phyloP scores from a whole-genome alignment of 2,888 invertebrate genomes.

The Ormia ochracea region DNA sequence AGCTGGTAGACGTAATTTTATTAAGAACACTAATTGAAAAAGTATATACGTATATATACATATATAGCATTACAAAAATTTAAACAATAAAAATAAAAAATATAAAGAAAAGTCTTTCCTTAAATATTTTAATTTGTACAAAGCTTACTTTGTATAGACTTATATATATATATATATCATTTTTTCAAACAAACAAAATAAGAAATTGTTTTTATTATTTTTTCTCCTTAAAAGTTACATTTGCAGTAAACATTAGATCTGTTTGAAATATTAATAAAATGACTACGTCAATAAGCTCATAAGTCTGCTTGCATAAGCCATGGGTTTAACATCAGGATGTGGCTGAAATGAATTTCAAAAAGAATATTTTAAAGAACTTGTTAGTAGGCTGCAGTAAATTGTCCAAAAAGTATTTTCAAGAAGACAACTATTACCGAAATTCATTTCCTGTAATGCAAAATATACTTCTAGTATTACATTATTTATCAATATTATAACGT shows the following conservation, averaged over 20 bases:
- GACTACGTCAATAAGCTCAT: constrained; percentile 81
- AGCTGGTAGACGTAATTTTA: too few species aligned
- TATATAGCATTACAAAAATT: too few species aligned
- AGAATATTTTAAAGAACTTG: neutral
- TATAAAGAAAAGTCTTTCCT: constrained; percentile 7
- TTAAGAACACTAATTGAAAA: too few species aligned
- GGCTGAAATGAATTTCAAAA: constrained; percentile 82
- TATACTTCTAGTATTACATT: too few species aligned
- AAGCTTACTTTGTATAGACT: constrained; percentile 35
- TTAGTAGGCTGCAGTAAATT: neutral
- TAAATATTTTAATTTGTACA: constrained; percentile 28
- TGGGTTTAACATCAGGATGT: constrained; percentile 97
- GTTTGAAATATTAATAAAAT: constrained; percentile 56
- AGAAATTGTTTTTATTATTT: constrained; percentile 37
- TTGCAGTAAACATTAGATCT: constrained; percentile 56
- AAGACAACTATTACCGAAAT: too few species aligned
- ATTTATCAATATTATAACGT: too few species aligned
- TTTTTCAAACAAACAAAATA: constrained; percentile 7
- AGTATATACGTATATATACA: too few species aligned
- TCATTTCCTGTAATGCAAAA: too few species aligned
- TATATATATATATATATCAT: neutral
- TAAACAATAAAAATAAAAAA: neutral
- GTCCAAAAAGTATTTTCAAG: neutral
- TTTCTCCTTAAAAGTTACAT: constrained; percentile 32
- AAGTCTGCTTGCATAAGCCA: constrained; percentile 95